phyloP scores from a whole-genome alignment of 2,888 invertebrate species.

The Eupithecia tripunctaria region DNA sequence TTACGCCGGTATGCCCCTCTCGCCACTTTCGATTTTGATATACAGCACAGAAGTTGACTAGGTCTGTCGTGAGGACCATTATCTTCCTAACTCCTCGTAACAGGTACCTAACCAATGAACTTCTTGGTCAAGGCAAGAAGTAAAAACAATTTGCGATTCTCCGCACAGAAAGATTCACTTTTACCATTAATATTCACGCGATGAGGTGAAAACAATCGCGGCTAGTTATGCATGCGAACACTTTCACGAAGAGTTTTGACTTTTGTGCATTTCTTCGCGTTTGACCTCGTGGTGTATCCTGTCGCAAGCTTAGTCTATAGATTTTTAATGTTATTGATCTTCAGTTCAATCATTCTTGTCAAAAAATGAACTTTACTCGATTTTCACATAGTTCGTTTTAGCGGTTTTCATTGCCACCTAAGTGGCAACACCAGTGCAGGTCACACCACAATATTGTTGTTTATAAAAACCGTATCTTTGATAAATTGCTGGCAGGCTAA shows the following conservation, averaged over 20 bases:
- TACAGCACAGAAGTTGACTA: background rate
- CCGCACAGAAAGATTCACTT: constrained; percentile 59
- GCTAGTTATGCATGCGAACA: constrained; percentile 47
- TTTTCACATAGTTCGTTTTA: background rate
- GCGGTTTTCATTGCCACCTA: background rate
- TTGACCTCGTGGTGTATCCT: constrained; percentile 43
- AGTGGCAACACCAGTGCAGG: background rate
- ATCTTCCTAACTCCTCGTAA: background rate
- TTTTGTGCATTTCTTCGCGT: constrained; percentile 49
- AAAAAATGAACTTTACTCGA: too few relatives aligned
- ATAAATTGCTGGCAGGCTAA: background rate
- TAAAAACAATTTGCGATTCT: constrained; percentile 27
- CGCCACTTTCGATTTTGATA: background rate
- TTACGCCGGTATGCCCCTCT: too few relatives aligned
- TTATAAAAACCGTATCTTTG: background rate
- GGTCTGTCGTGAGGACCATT: background rate
- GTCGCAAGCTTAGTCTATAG: background rate
- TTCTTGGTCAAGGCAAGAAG: constrained; percentile 13
- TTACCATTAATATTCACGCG: constrained; percentile 73
- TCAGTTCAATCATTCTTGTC: too few relatives aligned
- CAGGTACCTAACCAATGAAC: too few relatives aligned
- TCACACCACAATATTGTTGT: background rate
- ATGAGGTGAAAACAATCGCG: constrained; percentile 75
- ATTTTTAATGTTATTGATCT: too few relatives aligned
- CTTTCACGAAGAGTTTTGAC: constrained; percentile 54